phyloP scores from a whole-genome alignment of 2,113 vertebrate species.

The Stercorarius parasiticus region DNA sequence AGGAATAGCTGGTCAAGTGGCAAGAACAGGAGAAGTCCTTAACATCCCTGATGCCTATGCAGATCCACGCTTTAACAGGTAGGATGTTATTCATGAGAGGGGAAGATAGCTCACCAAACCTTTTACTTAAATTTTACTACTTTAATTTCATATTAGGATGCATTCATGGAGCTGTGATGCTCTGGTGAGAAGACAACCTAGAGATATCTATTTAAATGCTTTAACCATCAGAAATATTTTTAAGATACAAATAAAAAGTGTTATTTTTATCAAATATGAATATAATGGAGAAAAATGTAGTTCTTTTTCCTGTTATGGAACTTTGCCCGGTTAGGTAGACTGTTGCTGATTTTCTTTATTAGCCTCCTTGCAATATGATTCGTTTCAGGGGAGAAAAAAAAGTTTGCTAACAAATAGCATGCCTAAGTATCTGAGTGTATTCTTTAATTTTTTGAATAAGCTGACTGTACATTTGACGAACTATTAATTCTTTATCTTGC shows the following conservation, averaged over 20 bases:
- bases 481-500: neutral
- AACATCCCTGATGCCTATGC: slow-evolving; percentile 99
- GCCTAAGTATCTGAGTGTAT: neutral
- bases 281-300: neutral
- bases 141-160: neutral
- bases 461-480: neutral
- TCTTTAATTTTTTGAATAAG: neutral
- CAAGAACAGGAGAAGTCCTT: slow-evolving; percentile 94
- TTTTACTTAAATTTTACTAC: neutral
- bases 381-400: neutral
- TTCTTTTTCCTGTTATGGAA: neutral
- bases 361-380: neutral
- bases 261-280: neutral
- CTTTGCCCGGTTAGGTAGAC: neutral
- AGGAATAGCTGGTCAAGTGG: slow-evolving; percentile 97
- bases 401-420: neutral
- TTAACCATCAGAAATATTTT: neutral
- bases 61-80: slow-evolving; percentile 99
- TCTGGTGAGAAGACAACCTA: neutral
- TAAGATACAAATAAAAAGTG: neutral
- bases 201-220: neutral
- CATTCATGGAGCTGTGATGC: neutral
- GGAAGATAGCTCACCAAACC: neutral
- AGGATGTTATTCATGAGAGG: neutral
- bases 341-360: neutral